Base-by-base conservation (phyloP, 2,113 vertebrate genomes). In the Cervus canadensis region DNA sequence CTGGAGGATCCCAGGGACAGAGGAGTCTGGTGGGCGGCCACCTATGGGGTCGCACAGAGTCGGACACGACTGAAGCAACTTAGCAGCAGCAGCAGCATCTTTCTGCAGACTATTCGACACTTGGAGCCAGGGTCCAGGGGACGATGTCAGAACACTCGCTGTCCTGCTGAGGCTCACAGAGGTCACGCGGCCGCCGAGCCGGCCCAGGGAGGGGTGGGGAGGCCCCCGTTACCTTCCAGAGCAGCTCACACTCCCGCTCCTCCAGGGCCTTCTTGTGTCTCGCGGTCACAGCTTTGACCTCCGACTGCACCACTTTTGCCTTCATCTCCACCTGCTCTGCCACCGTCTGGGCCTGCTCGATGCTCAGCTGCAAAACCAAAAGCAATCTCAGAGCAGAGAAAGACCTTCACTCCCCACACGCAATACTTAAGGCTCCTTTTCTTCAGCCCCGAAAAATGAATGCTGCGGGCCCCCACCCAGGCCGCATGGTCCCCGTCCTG, bases 301-400 rank as follows among this genome's bases (percentile, higher is more conserved):
- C 99, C 6, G 99, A 99, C 98, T 99, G 99, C 6, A 99, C 99
- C 98, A 99, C 99, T 98, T 99, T 99, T 0, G 99, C 99, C 97
- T 99, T 99, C 99, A 99, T 99, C 98, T 99, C 99, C 86, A 99
- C 99, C 98, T 99, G 99, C 96, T 99, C 99, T 2, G 99, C 99
- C 98, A 99, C 99, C n/a, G 99, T 99, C 98, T 99, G 99, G 86
- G 99, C 99, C 96, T 99, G 99, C 97, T 99, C 99, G 97, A 99
- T 99, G 98, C 99, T 99, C 95, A 99, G 99, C 99, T 99, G 98
- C 15, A 97, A 93, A 96, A 92, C 11, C 71, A 92, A 89, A 84
- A 86, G 15, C 26, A 45, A 30, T 1, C 28, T 28, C 50, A 1
- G 28, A 14, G 10, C 28, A 6, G 0, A 86, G 71, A 71, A 54